Evolutionary conservation across 2,113 vertebrate species (phyloP).

Genomic region (Struthio camelus): DNA sequence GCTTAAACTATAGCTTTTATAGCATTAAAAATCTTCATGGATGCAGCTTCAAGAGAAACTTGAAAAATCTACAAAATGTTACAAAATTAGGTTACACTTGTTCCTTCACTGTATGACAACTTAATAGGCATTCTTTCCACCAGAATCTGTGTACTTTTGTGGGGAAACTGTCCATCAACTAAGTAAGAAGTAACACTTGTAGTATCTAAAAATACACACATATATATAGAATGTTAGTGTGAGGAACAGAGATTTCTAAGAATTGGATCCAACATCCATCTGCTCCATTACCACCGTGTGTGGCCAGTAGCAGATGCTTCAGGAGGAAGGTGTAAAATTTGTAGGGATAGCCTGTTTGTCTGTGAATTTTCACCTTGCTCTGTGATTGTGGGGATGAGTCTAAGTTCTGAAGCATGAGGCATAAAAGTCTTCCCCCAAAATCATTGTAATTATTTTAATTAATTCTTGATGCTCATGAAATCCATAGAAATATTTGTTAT

Average conservation of each 20-base stretch:
- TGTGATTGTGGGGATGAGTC: not conserved
- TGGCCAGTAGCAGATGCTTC: conserved; percentile 27
- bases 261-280: not conserved
- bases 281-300: not conserved
- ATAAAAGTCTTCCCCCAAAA: not conserved
- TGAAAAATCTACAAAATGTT: not conserved
- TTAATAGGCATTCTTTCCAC: not conserved
- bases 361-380: not conserved
- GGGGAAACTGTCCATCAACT: not conserved
- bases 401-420: not conserved
- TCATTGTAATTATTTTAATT: not conserved
- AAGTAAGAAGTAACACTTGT: not conserved
- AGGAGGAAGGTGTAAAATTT: conserved; percentile 1
- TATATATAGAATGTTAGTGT: not conserved
- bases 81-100: not conserved
- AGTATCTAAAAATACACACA: not conserved
- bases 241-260: not conserved
- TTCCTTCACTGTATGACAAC: not conserved
- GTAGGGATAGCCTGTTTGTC: not conserved
- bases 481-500: not conserved
- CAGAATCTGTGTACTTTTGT: not conserved
- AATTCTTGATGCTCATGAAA: not conserved
- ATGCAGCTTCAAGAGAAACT: not conserved
- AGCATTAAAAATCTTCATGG: not conserved
- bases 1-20: not conserved